Evolutionary conservation across 2,113 vertebrate species (phyloP), one percentile per base, ranked within the genome.

Genomic region (Macrotus californicus): DNA sequence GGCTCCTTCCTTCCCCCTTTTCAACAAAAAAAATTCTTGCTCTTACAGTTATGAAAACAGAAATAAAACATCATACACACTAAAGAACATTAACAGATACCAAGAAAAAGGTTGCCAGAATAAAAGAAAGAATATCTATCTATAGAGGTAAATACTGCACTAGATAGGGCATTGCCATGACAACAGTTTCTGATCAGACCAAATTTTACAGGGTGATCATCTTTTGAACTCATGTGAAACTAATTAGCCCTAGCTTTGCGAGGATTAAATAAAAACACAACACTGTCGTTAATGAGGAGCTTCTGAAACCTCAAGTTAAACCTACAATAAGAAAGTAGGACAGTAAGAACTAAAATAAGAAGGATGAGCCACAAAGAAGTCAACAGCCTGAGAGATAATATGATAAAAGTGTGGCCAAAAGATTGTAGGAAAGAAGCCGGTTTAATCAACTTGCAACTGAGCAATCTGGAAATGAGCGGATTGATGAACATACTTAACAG

Each of bases 171-270:
- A 80, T 70, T 91, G 34, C 73, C 76, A 80, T 84, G 79, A 66
- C 89, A 96, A 89, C 83, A 52, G 48, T 86, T 87, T 92, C 85
- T 89, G 50, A 91, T 89, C 34, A 91, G 54, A 88, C 31, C 61
- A 72, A 41, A 89, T 82, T 94, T 81, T 94, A 24, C 36, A 86
- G 73, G 29, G 54, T 61, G 64, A 89, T 95, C 69, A 83, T 87
- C 89, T 80, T 94, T 93, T 93, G 87, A 96, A 94, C 69, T 88
- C 80, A 56, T 48, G 31, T 84, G 81, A 90, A 85, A 81, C 85
- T 85, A 92, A 96, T 96, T 94, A 96, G 48, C 16, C 54, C 11
- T 36, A 89, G 91, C 22, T 89, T 91, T 89, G 34, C 43, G 36
- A 31, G 41, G 75, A 83, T 93, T 79, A 87, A 83, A 84, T 93